phyloP scores from a whole-genome alignment of 1,140 invertebrate genomes.

The Cotesia glomerata region DNA sequence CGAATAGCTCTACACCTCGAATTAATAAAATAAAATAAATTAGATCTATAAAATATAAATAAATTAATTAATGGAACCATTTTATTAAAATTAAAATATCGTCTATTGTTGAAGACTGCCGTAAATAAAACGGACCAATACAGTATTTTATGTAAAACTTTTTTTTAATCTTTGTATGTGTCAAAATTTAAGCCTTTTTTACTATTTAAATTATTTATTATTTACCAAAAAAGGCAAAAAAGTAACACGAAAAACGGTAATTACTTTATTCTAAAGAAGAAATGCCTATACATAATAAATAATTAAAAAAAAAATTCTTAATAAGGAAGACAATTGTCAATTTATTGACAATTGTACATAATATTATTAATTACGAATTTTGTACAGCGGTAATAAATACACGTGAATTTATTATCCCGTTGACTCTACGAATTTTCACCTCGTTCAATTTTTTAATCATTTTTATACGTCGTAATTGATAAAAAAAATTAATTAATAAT shows the following conservation, averaged over 20 bases:
- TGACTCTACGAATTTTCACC: not conserved
- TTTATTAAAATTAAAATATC: not conserved
- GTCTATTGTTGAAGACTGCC: constrained; percentile 33
- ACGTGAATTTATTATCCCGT: not conserved
- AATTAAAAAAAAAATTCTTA: constrained; percentile 29
- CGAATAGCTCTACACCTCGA: not conserved
- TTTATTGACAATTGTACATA: constrained; percentile 7
- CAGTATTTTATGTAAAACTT: constrained; percentile 26
- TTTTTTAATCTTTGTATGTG: not conserved
- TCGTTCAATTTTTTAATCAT: constrained; percentile 1
- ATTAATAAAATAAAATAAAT: too few relatives aligned
- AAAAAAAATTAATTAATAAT: not conserved
- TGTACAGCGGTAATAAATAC: constrained; percentile 1
- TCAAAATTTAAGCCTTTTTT: not conserved
- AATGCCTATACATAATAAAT: constrained; percentile 23
- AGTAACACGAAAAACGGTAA: too few relatives aligned
- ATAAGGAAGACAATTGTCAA: constrained; percentile 27
- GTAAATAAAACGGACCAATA: constrained; percentile 46
- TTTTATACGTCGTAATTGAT: not conserved
- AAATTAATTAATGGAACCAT: not conserved
- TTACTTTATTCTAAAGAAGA: too few relatives aligned
- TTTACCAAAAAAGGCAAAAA: too few relatives aligned
- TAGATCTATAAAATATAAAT: not conserved
- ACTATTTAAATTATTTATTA: too few relatives aligned
- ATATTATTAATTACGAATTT: constrained; percentile 7